Evolutionary conservation across 2,113 vertebrate genomes (phyloP), one percentile per base, ranked within the genome.

Genomic region (Actenoides lindsayi): DNA sequence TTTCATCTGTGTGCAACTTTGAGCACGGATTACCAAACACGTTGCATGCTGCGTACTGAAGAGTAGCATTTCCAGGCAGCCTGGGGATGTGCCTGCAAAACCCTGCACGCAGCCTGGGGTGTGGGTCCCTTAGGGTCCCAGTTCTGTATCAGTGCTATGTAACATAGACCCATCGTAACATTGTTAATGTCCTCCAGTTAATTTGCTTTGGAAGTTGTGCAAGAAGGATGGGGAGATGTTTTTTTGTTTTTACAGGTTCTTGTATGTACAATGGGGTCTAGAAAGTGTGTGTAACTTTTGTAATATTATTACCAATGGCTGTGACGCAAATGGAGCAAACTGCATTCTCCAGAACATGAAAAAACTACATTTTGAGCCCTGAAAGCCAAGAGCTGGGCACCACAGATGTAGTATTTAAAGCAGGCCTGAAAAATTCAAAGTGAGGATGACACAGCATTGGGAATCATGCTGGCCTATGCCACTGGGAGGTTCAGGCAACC

Each of bases 41-140:
- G 51, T n/a, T 2, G 1, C 12, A 19, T 21, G 37, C 50, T 0
- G 0, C 1, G 30, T 13, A 1, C 25, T 28, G 35, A 21, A 48
- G 60, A 60, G 50, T 56, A 63, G 54, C 0, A 0, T 33, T 74
- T 78, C 46, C 62, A 50, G 56, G 17, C 59, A 57, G 35, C 25
- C 24, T 1, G 4, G 54, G 31, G 16, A 25, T 39, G 27, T 41
- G 75, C 21, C 48, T 51, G 39, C 1, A 9, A 76, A 69, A 64
- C 4, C 39, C 16, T 30, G 41, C 1, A 3, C 51, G 39, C 65
- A 68, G 24, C 39, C 48, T 50, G 46, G 44, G 6, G 15, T 51
- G 19, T 33, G 39, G 8, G 7, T 50, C 53, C 46, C 71, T 74
- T 35, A 2, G 2, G 8, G 27, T 41, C 6, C 9, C 56, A 48